Evolutionary conservation across 2,888 invertebrate genomes (phyloP).

Genomic region (Nephrocerus scutellatus): DNA sequence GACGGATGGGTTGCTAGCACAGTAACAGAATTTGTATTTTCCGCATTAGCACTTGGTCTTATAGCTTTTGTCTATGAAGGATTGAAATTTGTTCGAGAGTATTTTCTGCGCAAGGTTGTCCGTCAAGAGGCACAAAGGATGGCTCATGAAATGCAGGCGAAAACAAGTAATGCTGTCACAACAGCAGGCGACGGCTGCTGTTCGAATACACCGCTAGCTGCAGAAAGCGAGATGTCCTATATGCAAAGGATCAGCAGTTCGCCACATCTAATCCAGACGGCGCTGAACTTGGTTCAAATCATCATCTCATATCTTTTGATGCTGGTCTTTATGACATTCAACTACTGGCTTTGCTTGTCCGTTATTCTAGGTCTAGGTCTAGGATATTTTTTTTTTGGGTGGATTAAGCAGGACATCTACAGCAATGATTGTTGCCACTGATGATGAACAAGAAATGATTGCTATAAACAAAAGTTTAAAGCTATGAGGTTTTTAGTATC

Average conservation of each 20-base stretch:
- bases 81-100: slow-evolving; percentile 72
- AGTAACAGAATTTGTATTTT: slow-evolving; percentile 71
- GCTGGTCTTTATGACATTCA: slow-evolving; percentile 45
- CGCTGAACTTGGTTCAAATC: slow-evolving; percentile 40
- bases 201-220: slow-evolving; percentile 30
- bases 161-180: slow-evolving; percentile 11
- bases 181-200: slow-evolving; percentile 19
- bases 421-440: slow-evolving; percentile 41
- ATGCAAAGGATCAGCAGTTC: slow-evolving; percentile 30
- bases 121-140: slow-evolving; percentile 28
- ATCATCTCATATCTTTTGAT: slow-evolving; percentile 42
- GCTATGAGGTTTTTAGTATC: too few species aligned
- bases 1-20: slow-evolving; percentile 68
- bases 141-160: slow-evolving; percentile 27
- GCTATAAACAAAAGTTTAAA: too few species aligned
- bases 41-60: slow-evolving; percentile 81
- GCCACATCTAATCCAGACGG: slow-evolving; percentile 37
- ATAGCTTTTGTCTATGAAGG: slow-evolving; percentile 92
- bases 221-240: slow-evolving; percentile 25
- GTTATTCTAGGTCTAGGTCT: slow-evolving; percentile 39
- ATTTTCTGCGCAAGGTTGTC: slow-evolving; percentile 27
- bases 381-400: slow-evolving; percentile 45
- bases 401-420: slow-evolving; percentile 35
- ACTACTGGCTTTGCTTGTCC: slow-evolving; percentile 44
- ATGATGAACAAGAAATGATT: too few species aligned